These are phyloP conservation scores for Climacteris rufus DNA, from an alignment of 2,113 vertebrate genomes.

Conservation along the genomic window DNA sequence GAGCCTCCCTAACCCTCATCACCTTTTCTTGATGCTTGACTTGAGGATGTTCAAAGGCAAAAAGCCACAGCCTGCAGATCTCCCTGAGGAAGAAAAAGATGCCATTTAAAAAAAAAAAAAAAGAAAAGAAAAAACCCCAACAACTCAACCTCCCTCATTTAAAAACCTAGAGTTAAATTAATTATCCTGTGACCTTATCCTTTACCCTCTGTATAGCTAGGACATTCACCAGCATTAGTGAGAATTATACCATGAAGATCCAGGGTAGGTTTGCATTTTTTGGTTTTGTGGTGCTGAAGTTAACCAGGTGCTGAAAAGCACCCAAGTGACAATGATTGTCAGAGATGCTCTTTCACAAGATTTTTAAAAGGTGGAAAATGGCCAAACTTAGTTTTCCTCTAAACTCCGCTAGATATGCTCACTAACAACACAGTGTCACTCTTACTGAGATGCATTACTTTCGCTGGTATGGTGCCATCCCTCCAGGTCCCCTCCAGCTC, in stretches of 20 bases:
- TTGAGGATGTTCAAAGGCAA: constrained; percentile 86
- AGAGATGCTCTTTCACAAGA: background rate
- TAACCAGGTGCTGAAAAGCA: background rate
- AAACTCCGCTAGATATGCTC: background rate
- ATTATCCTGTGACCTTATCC: constrained; percentile 56
- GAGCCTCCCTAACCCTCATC: constrained; percentile 72
- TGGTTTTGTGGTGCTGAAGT: background rate
- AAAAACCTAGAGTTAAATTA: constrained; percentile 20
- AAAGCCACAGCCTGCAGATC: constrained; percentile 62
- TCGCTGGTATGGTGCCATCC: background rate
- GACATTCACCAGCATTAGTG: background rate
- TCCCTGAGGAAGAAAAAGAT: constrained; percentile 59
- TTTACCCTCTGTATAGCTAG: constrained; percentile 7
- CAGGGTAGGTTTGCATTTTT: background rate
- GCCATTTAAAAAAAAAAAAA: constrained; percentile 33
- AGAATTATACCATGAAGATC: background rate
- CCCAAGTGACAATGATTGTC: background rate
- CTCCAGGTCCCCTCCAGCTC: background rate
- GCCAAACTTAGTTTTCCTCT: background rate
- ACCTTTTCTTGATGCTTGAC: constrained; percentile 76
- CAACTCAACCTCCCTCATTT: background rate
- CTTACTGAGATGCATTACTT: background rate
- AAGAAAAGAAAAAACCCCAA: background rate
- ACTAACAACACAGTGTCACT: background rate
- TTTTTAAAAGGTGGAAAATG: background rate